These are phyloP conservation scores for Chunga burmeisteri DNA, from an alignment of 2,113 vertebrate species.

Conservation along the genomic window DNA sequence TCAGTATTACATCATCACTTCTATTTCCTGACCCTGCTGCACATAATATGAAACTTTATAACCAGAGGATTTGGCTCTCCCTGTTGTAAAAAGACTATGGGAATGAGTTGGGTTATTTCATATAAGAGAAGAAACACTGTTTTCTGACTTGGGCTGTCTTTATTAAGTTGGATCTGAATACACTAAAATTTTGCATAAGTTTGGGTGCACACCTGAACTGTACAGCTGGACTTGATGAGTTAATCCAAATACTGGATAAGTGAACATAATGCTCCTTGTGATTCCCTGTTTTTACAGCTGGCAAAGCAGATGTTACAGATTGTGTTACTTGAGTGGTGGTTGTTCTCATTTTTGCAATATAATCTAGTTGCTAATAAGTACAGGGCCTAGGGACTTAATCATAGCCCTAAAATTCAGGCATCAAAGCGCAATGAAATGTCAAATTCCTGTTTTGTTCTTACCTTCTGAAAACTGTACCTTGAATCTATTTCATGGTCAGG, in stretches of 20 bases:
- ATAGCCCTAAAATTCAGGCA: neutral
- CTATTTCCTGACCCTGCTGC: neutral
- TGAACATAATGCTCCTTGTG: neutral
- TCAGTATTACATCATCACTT: neutral
- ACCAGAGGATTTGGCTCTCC: neutral
- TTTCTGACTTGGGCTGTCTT: neutral
- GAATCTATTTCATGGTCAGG: neutral
- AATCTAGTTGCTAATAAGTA: neutral
- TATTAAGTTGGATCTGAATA: neutral
- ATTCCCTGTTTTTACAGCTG: constrained; percentile 27
- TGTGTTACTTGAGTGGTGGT: neutral
- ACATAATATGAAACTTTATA: neutral
- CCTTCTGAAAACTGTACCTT: neutral
- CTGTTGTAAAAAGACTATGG: neutral
- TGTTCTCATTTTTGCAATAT: neutral
- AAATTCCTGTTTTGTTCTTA: neutral
- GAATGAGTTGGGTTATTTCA: neutral
- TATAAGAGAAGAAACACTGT: neutral
- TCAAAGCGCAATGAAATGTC: neutral
- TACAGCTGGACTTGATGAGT: constrained; percentile 7
- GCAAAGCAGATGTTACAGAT: neutral
- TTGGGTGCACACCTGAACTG: constrained; percentile 8
- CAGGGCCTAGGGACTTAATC: neutral
- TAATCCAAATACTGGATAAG: neutral
- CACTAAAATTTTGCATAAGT: neutral